Percentiles rank a stretch among this genome's conserved stretches.
phyloP scores from a whole-genome alignment of 2,888 invertebrate species.

The Leptinotarsa peninsularis region DNA sequence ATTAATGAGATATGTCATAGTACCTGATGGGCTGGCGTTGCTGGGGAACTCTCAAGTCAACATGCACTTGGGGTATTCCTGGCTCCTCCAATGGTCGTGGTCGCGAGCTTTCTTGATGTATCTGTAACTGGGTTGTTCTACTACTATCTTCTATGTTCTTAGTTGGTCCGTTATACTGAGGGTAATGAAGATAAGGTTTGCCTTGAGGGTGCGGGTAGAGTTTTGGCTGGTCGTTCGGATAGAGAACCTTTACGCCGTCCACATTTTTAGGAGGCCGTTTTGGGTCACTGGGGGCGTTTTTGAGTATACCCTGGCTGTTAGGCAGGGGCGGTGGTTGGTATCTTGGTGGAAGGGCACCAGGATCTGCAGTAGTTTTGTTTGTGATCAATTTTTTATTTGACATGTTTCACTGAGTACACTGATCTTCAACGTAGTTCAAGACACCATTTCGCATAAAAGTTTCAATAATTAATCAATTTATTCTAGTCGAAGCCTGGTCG shows the following conservation, averaged over 20 bases:
- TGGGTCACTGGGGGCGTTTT: slow-evolving; percentile 64
- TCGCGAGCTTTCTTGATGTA: slow-evolving; percentile 55
- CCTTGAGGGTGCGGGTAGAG: slow-evolving; percentile 42
- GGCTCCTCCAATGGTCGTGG: slow-evolving; percentile 57
- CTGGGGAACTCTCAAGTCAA: slow-evolving; percentile 46
- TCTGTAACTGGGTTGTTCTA: slow-evolving; percentile 60
- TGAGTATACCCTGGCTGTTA: slow-evolving; percentile 73
- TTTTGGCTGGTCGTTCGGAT: slow-evolving; percentile 42
- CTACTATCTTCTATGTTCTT: slow-evolving; percentile 54
- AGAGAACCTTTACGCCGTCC: slow-evolving; percentile 47
- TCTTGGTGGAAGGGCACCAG: slow-evolving; percentile 74
- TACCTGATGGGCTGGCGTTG: slow-evolving; percentile 49
- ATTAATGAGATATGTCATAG: background rate
- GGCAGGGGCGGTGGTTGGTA: slow-evolving; percentile 82
- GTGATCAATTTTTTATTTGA: slow-evolving; percentile 66
- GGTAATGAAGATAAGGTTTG: slow-evolving; percentile 47
- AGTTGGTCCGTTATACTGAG: slow-evolving; percentile 58
- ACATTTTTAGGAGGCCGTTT: slow-evolving; percentile 36
- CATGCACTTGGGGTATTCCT: slow-evolving; percentile 54
- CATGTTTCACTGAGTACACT: slow-evolving; percentile 56
- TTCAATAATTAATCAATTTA: slow-evolving; percentile 44
- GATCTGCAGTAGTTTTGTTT: slow-evolving; percentile 56
- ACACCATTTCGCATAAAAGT: slow-evolving; percentile 42
- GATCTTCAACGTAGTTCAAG: slow-evolving; percentile 26
- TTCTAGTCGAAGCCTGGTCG: background rate